Evolutionary conservation across 2,113 vertebrate species (phyloP), one percentile per base, ranked within the genome.

Genomic region (Machaerirhynchus nigripectus): DNA sequence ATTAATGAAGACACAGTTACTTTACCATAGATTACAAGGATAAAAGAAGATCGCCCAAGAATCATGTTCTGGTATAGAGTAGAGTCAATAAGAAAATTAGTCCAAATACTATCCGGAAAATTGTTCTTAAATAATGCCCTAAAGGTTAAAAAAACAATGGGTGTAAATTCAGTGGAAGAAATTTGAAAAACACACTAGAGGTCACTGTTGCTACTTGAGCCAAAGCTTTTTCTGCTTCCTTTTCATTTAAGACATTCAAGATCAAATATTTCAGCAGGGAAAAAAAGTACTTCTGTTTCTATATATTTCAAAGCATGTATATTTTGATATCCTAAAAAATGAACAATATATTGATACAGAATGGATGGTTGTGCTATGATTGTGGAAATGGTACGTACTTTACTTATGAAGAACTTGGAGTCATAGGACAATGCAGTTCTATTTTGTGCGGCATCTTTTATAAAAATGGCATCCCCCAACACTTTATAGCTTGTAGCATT

Each of bases 151-250:
- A 88, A 95, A 98, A 96, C 85, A 96, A 95, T 94, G 94, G 83
- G 42, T 92, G 63, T 84, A 94, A 94, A 94, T 82, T 87, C 63
- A 59, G 44, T 26, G 80, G 95, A 96, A 98, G 87, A 96, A 94
- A 89, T 95, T 65, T 65, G 28, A 96, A 98, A 98, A 97, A 92
- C 97, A 98, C 98, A 96, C 98, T 98, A 98, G 98, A 98, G 98
- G 98, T 98, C 98, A 97, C 98, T 98, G 97, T 98, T 98, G 98
- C 97, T 97, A 95, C 98, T 98, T 89, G 68, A 97, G 96, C 96
- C 87, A 93, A 97, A 97, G 85, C 47, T 86, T 70, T 65, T 76
- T 68, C 81, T 84, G 40, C 42, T 95, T 74, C 63, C 61, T 82
- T 87, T 55, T 69, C 93, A 46, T 70, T 95, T 87, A 47, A 96